phyloP scores from a whole-genome alignment of 2,888 invertebrate species.

The Morpho helenor region DNA sequence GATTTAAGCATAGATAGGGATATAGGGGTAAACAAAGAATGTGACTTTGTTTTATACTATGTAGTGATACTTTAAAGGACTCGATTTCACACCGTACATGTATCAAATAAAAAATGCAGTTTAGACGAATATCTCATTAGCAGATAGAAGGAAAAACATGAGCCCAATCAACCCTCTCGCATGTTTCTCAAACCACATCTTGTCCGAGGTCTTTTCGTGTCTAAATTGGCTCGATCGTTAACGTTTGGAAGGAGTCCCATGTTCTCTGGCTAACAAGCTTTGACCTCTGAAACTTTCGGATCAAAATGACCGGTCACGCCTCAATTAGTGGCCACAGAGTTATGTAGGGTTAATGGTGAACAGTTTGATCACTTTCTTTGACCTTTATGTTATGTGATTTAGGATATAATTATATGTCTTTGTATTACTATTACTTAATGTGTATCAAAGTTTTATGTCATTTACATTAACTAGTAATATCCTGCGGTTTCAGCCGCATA shows the following conservation, averaged over 20 bases:
- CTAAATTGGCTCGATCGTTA: constrained; percentile 71
- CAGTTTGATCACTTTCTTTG: constrained; percentile 16
- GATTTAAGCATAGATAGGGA: too few species aligned
- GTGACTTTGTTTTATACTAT: too few species aligned
- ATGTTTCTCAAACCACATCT: constrained; percentile 45
- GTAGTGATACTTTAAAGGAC: too few species aligned
- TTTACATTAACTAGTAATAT: too few species aligned
- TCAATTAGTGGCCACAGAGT: constrained; percentile 57
- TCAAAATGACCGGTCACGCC: constrained; percentile 67
- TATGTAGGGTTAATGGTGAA: constrained; percentile 17
- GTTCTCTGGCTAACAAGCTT: constrained; percentile 66
- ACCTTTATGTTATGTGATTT: constrained; percentile 17
- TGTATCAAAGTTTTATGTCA: background rate
- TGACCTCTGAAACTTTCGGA: constrained; percentile 54
- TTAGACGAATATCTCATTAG: background rate
- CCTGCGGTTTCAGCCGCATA: too few species aligned
- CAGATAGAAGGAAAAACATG: constrained; percentile 28
- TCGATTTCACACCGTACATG: too few species aligned
- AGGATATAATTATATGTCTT: too few species aligned
- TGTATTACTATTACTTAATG: too few species aligned
- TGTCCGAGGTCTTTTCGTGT: constrained; percentile 44
- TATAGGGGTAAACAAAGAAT: too few species aligned
- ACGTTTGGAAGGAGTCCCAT: constrained; percentile 71
- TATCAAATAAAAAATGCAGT: too few species aligned
- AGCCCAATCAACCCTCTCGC: constrained; percentile 50